Base-by-base conservation (phyloP, 2,888 invertebrate genomes). In the Quadroppia sp. region DNA sequence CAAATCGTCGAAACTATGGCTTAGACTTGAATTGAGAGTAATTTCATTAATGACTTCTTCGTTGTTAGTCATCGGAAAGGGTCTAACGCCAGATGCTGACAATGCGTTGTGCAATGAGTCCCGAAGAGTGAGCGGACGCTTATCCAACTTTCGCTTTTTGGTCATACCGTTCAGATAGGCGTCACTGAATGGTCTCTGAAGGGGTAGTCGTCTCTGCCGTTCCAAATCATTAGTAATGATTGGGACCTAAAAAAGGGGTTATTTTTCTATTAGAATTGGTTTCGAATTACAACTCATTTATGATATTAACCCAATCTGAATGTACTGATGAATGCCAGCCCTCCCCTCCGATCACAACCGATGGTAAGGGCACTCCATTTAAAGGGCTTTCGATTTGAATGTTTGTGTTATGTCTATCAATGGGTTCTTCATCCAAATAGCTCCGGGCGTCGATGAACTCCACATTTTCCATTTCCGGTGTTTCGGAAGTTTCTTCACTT, bases 131-230 rank as follows among this genome's bases (percentile, higher is more conserved):
- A 64, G 7, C 20, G 64, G 40, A 23, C 64, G 64, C 23, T 32
- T 64, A 20, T 73, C 73, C 11, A 73, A 28, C 69, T 77, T 74
- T 17, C 78, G 73, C 82, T 94, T 92, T 53, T 90, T 88, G 17
- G 96, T 92, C 89, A 95, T 90, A 15, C 92, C 92, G 11, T 90
- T 88, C 61, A 94, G 84, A 82, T 95, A 96, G 0, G 92, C 92
- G 84, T 95, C 94, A 81, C 94, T 94, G 82, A 89, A 90, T 36
- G 90, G 88, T 9, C 82, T 80, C 77, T 85, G 86, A 15, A 82
- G 79, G 84, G 84, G 81, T 25, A 61, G 45, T 70, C 86, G 83
- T 72, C 88, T 85, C 82, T 93, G 94, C 74, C 87, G 84, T 79
- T 88, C 87, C 70, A 89, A 86, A 82, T 96, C 95, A 75, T 89